Evolutionary conservation across 2,888 invertebrate genomes (phyloP).

Genomic region (Julus scanicus): DNA sequence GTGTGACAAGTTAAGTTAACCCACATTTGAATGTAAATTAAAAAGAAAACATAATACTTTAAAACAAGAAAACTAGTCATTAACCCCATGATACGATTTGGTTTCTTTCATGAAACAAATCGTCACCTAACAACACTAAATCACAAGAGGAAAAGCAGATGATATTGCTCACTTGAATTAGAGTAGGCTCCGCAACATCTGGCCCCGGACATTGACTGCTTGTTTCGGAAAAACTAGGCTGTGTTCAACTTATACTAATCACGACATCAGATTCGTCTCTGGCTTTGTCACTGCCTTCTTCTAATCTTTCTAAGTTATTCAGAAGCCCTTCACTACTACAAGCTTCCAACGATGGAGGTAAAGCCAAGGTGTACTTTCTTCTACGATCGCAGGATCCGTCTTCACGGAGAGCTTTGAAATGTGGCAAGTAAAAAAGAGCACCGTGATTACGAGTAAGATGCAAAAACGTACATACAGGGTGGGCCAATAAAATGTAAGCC

Average conservation of each 20-base stretch:
- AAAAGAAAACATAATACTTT: too few species aligned
- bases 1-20: too few species aligned
- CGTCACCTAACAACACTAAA: background rate
- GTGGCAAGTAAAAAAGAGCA: too few species aligned
- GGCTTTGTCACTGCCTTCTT: slow-evolving; percentile 61
- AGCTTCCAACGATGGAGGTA: slow-evolving; percentile 71
- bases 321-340: slow-evolving; percentile 40
- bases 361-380: slow-evolving; percentile 91
- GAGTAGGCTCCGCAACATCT: slow-evolving; percentile 55
- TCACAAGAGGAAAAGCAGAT: too few species aligned
- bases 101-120: background rate
- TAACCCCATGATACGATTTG: slow-evolving; percentile 23
- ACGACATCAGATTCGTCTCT: slow-evolving; percentile 58
- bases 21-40: too few species aligned
- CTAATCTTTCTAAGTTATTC: slow-evolving; percentile 58
- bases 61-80: too few species aligned
- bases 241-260: slow-evolving; percentile 56
- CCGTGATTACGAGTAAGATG: background rate
- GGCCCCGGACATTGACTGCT: slow-evolving; percentile 55
- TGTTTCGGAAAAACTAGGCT: slow-evolving; percentile 55
- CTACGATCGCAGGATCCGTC: slow-evolving; percentile 95
- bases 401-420: slow-evolving; percentile 83
- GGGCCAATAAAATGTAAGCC: too few species aligned
- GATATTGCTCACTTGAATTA: slow-evolving; percentile 56
- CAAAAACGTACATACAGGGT: too few species aligned